Evolutionary conservation across 2,888 invertebrate genomes (phyloP).

Genomic region (Sminthurides aquaticus): DNA sequence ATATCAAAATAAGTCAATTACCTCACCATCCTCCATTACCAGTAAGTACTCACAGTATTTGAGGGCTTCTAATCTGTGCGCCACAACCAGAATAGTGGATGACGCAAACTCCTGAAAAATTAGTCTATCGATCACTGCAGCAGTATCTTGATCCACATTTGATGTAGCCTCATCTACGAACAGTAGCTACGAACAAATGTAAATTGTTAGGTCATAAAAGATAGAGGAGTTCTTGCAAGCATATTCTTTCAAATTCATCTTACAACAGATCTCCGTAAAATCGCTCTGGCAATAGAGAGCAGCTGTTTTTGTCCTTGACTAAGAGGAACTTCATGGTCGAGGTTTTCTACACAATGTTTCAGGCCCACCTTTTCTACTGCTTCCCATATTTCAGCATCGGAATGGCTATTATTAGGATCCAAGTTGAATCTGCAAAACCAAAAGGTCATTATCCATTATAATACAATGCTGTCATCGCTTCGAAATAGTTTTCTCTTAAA

Average conservation of each 20-base stretch:
- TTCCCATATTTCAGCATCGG: constrained; percentile 49
- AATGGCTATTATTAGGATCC: constrained; percentile 47
- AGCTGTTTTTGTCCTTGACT: constrained; percentile 58
- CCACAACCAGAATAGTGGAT: constrained; percentile 39
- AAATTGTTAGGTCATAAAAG: not conserved
- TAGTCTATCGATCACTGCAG: constrained; percentile 34
- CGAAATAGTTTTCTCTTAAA: no score
- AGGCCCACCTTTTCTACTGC: constrained; percentile 50
- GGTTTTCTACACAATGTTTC: constrained; percentile 48
- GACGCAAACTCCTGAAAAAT: constrained; percentile 35
- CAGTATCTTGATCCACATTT: constrained; percentile 40
- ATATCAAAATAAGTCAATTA: constrained; percentile 17
- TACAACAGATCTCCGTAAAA: constrained; percentile 54
- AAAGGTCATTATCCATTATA: no score
- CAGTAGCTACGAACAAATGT: constrained; percentile 27
- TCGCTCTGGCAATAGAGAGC: constrained; percentile 56
- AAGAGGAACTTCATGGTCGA: constrained; percentile 53
- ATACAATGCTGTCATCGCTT: no score
- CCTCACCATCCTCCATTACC: constrained; percentile 40
- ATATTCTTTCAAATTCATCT: constrained; percentile 13
- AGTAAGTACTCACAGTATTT: constrained; percentile 38
- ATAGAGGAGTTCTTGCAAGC: not conserved
- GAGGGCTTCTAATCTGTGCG: constrained; percentile 39
- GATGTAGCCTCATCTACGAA: constrained; percentile 43
- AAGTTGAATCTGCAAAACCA: constrained; percentile 48